Percentiles rank a stretch among this genome's conserved stretches.
Conservation (phyloP, 2,888 invertebrate species). For the Spodoptera littoralis region DNA sequence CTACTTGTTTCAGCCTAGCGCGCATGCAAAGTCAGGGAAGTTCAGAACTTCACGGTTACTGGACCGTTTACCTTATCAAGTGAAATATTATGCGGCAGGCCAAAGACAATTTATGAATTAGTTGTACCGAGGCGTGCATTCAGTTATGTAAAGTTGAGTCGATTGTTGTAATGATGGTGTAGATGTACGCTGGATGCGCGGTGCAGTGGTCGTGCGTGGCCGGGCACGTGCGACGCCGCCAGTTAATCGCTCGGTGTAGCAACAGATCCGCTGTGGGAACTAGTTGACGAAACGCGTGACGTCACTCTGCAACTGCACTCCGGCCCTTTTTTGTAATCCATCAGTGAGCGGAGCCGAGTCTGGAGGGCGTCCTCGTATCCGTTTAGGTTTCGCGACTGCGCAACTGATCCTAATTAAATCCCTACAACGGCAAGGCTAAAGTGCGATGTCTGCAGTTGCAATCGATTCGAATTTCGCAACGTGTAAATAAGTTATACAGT, state of each 20-base stretch:
- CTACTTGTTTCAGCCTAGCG: too few species aligned
- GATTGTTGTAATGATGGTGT: constrained; percentile 19
- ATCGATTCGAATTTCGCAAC: constrained; percentile 88
- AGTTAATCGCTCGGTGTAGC: constrained; percentile 63
- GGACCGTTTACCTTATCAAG: too few species aligned
- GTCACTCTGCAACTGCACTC: constrained; percentile 74
- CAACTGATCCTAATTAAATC: constrained; percentile 89
- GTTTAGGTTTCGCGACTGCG: constrained; percentile 84
- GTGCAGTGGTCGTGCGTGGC: constrained; percentile 44
- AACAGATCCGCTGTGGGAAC: constrained; percentile 77
- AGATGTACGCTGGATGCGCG: constrained; percentile 33
- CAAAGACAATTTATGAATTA: constrained; percentile 31
- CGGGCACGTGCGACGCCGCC: constrained; percentile 62
- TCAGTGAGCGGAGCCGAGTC: constrained; percentile 81
- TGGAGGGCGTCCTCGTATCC: constrained; percentile 87
- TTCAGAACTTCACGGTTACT: too few species aligned
- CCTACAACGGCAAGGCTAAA: constrained; percentile 87
- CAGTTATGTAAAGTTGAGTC: constrained; percentile 28
- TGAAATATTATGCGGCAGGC: constrained; percentile 65
- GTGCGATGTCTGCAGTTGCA: constrained; percentile 88
- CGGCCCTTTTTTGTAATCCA: constrained; percentile 80
- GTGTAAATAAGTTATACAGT: constrained; percentile 87
- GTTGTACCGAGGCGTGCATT: constrained; percentile 11
- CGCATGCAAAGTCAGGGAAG: too few species aligned
- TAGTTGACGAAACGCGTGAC: constrained; percentile 78